Base-by-base conservation (phyloP, 2,888 invertebrate genomes). In the Myopa testacea region DNA sequence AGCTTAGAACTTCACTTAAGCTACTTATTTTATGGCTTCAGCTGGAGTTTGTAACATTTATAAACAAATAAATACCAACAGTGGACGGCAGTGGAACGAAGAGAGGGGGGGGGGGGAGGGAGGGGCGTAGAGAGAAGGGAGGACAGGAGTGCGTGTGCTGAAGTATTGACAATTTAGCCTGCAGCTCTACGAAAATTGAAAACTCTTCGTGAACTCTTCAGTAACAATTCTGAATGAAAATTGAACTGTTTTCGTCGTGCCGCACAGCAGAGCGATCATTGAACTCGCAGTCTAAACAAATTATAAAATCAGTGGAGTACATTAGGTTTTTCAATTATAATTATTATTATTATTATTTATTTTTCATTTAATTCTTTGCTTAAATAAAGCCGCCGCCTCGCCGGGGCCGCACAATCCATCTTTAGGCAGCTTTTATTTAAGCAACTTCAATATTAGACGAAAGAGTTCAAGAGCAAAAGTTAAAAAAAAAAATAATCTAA, bases 401-500 rank as follows among this genome's bases (percentile, higher is more conserved):
- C 6, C 6, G 3, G 58, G 58, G 58, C 19, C 0, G 58, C 7
- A 58, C n/a, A 16, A 58, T 12, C 37, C 37, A 58, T 58, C 60
- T 37, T 71, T 16, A 26, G 78, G 80, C 68, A 69, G 70, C 77
- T 76, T 78, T 80, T 80, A 81, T 81, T 82, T 73, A 82, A 80
- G 82, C 82, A 80, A 80, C 81, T 81, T 80, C 81, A 79, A 81
- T 80, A 79, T 80, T 81, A 78, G 76, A n/a, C 37, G 76, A 71
- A 79, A n/a, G n/a, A n/a, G n/a, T 75, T 79, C 79, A 78, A 80
- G 78, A 72, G 79, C 74, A 79, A 78, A 77, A 60, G 78, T 81
- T 80, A 70, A 58, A 81, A 78, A 68, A 68, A 68, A 68, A 58
- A 12, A 75, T 60, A 38, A 75, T 45, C 63, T 34, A 65, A 75